Evolutionary conservation across 2,888 invertebrate species (phyloP), one percentile per base, ranked within the genome.

Genomic region (Tetheella fluctuosa): DNA sequence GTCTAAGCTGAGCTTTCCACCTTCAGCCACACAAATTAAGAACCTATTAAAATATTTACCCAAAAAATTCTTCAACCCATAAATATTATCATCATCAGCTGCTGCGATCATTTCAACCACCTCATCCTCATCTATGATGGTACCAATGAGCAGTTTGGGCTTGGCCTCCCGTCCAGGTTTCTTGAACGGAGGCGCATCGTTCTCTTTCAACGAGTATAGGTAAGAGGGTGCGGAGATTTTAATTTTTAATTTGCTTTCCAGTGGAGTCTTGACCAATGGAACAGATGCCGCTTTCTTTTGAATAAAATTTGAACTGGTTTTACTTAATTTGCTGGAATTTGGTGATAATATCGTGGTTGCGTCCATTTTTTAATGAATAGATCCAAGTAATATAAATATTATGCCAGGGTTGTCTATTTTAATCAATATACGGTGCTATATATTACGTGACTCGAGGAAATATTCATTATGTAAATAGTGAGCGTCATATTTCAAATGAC

Each of bases 191-290:
- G 90, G 90, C 0, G 84, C 81, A 0, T 86, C 81, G 28, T 88
- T 88, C n/a, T 85, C 83, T 52, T 76, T 83, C n/a, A 93, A 64
- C 0, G 85, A 91, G 59, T 82, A 73, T 1, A 91, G 75, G 68
- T 90, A 89, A 0, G 84, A 88, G 0, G 93, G 92, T 0, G 92
- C 93, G 0, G 93, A 93, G 25, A 76, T 78, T 62, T 91, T 89
- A 0, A 70, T 62, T 59, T 77, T 81, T 20, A 80, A 52, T 10
- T 59, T 59, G 0, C 58, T 42, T 1, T 66, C 70, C 25, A 70
- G 69, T 1, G 69, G 7, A 2, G 64, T 20, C 7, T 60, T 52
- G 2, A 57, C 39, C 0, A 67, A 13, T 1, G 76, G 76, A 0
- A 73, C 58, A 0, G 90, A 89, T 0, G 74, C 74, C 0, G 83